phyloP scores from a whole-genome alignment of 2,797 vertebrate species.

The Acrocephalus scirpaceus region DNA sequence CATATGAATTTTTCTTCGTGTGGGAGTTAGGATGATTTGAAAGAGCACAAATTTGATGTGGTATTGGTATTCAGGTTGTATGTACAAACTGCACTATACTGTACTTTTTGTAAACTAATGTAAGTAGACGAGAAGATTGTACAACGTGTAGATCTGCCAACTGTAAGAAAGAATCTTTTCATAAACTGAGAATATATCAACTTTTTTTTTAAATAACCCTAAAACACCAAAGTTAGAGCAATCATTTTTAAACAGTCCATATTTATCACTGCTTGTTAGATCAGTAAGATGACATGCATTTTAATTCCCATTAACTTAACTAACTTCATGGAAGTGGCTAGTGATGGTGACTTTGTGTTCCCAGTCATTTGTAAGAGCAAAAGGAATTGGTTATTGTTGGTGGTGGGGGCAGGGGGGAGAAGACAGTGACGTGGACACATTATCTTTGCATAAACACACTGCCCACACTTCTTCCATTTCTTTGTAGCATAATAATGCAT shows the following conservation, averaged over 20 bases:
- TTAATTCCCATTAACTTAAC: not conserved
- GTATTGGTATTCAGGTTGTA: constrained; percentile 65
- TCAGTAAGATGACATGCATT: not conserved
- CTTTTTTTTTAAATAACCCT: not conserved
- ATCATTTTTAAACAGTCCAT: constrained; percentile 30
- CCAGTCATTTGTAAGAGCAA: not conserved
- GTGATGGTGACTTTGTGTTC: not conserved
- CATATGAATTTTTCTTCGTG: not conserved
- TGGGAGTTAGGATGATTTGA: constrained; percentile 44
- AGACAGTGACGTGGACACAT: not conserved
- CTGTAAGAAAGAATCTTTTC: constrained; percentile 59
- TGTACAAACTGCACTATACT: constrained; percentile 62
- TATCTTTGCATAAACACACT: not conserved
- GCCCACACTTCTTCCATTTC: not conserved
- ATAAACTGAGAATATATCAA: constrained; percentile 52
- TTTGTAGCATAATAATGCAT: constrained; percentile 38
- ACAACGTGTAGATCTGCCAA: constrained; percentile 52
- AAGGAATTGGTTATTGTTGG: not conserved
- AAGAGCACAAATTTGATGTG: constrained; percentile 60
- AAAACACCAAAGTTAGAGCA: constrained; percentile 72
- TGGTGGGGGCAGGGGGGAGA: not conserved
- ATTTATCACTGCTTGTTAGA: not conserved
- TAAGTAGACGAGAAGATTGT: constrained; percentile 72
- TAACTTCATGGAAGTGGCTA: not conserved
- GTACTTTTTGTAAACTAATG: constrained; percentile 67